A percentile compares a stretch with the other conserved stretches of the same genome.
These are phyloP conservation scores for Pangasius macronema DNA, from an alignment of 2,797 vertebrate genomes.

Conservation along the genomic window DNA sequence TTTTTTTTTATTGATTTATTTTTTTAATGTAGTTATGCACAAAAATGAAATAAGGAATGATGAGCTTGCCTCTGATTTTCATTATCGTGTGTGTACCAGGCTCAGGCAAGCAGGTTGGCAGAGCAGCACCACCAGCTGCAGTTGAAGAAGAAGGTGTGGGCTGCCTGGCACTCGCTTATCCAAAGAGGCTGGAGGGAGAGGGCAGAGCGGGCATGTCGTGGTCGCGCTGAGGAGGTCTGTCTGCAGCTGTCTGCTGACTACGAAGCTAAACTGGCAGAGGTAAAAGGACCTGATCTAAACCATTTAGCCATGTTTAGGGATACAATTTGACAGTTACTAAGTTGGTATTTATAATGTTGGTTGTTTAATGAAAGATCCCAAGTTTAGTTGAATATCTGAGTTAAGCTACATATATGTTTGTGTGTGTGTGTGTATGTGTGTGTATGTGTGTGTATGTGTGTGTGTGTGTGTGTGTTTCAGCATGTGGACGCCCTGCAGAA, in stretches of 20 bases:
- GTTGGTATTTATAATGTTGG: neutral
- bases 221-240: constrained; percentile 88
- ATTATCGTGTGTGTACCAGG: constrained; percentile 58
- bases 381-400: neutral
- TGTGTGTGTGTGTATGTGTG: too few species aligned
- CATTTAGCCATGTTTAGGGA: neutral
- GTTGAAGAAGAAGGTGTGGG: constrained; percentile 87
- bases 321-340: neutral
- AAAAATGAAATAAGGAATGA: neutral
- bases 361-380: neutral
- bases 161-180: constrained; percentile 80
- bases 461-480: constrained; percentile 63
- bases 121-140: constrained; percentile 78
- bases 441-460: too few species aligned
- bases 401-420: too few species aligned
- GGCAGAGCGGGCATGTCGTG: constrained; percentile 84
- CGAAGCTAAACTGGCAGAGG: constrained; percentile 84
- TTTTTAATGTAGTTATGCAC: neutral
- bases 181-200: constrained; percentile 85
- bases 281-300: constrained; percentile 62
- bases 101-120: constrained; percentile 71
- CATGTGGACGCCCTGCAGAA: constrained; percentile 79
- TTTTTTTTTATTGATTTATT: neutral
- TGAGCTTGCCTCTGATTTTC: neutral
- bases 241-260: constrained; percentile 83